phyloP scores from a whole-genome alignment of 2,888 invertebrate species.

The Mesodorylaimus sp. region DNA sequence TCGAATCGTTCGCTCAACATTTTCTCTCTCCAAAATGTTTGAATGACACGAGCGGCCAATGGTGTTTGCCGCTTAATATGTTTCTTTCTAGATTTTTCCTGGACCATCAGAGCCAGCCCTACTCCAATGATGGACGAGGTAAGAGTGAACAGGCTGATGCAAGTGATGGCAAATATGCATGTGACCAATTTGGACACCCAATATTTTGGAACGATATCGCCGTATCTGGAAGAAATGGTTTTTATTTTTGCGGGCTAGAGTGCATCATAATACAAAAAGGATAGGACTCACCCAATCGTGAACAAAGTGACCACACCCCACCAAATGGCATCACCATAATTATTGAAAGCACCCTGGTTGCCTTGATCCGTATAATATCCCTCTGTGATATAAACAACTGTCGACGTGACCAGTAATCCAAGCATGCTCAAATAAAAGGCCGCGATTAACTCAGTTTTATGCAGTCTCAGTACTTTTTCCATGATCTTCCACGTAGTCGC shows the following conservation, averaged over 20 bases:
- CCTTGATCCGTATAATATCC: slow-evolving; percentile 6
- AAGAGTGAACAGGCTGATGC: slow-evolving; percentile 19
- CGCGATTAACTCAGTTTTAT: slow-evolving; percentile 17
- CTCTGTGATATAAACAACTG: slow-evolving; percentile 17
- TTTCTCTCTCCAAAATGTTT: not conserved
- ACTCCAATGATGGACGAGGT: slow-evolving; percentile 22
- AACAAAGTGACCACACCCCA: slow-evolving; percentile 19
- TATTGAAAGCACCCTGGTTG: slow-evolving; percentile 12
- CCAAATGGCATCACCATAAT: slow-evolving; percentile 21
- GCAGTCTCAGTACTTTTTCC: slow-evolving; percentile 17
- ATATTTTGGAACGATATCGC: slow-evolving; percentile 20
- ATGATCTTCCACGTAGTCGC: slow-evolving; percentile 20
- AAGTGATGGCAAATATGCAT: slow-evolving; percentile 19
- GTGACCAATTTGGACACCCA: slow-evolving; percentile 20
- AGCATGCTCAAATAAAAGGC: slow-evolving; percentile 20
- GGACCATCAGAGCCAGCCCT: slow-evolving; percentile 21
- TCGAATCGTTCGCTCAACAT: not conserved
- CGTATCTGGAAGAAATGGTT: slow-evolving; percentile 7
- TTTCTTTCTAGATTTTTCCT: slow-evolving; percentile 19
- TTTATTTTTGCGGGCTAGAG: not conserved
- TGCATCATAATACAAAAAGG: not conserved
- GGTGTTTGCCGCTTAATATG: slow-evolving; percentile 5
- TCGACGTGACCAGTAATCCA: slow-evolving; percentile 16
- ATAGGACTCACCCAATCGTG: slow-evolving; percentile 14
- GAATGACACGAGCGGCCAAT: not conserved